A percentile compares a stretch with the other conserved stretches of the same genome.
Evolutionary conservation across 2,888 invertebrate species (phyloP).

Genomic region (Ectropis crepuscularia): DNA sequence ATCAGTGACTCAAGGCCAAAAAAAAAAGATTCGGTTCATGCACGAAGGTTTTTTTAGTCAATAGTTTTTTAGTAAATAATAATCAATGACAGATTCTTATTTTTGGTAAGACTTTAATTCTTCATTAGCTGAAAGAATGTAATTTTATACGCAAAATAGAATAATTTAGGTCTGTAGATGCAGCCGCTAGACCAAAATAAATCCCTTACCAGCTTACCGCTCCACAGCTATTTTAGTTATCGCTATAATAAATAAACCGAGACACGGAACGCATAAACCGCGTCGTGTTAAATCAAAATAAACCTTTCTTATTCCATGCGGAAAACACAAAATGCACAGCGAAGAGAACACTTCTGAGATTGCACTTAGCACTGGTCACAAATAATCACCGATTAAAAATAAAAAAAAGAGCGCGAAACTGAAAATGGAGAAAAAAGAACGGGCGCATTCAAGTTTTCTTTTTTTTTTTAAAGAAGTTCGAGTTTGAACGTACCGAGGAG

Average conservation of each 20-base stretch:
- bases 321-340: slow-evolving; percentile 61
- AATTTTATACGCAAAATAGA: slow-evolving; percentile 43
- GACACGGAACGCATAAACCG: slow-evolving; percentile 63
- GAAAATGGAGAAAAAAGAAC: slow-evolving; percentile 26
- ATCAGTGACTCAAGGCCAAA: slow-evolving; percentile 15
- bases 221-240: slow-evolving; percentile 71
- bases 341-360: slow-evolving; percentile 30
- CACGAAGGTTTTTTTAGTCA: background rate
- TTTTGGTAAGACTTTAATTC: too few species aligned
- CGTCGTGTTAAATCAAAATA: slow-evolving; percentile 39
- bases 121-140: background rate
- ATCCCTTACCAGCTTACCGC: slow-evolving; percentile 75
- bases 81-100: slow-evolving; percentile 4
- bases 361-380: slow-evolving; percentile 35
- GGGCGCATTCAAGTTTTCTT: slow-evolving; percentile 48
- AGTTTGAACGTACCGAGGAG: slow-evolving; percentile 64
- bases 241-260: slow-evolving; percentile 69
- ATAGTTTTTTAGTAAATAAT: too few species aligned
- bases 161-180: slow-evolving; percentile 52
- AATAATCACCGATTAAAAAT: slow-evolving; percentile 28
- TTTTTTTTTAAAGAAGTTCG: slow-evolving; percentile 42
- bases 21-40: slow-evolving; percentile 21
- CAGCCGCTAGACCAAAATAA: slow-evolving; percentile 70
- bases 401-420: slow-evolving; percentile 29
- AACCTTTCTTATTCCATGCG: slow-evolving; percentile 38